Evolutionary conservation across 2,797 vertebrate species (phyloP).

Genomic region (Sciurus carolinensis): DNA sequence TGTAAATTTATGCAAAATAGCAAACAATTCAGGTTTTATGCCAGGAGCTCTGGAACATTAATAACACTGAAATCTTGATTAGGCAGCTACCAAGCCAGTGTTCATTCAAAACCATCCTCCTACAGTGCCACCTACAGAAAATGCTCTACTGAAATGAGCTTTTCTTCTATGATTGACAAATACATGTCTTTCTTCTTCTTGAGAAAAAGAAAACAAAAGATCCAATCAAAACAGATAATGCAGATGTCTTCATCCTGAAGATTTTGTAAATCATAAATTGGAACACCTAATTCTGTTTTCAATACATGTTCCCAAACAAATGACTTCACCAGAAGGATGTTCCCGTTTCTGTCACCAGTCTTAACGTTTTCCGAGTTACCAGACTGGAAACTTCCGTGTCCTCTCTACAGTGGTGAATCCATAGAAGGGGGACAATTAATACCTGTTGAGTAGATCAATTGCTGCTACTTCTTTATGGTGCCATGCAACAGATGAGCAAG

Average conservation of each 20-base stretch:
- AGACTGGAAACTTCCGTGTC: neutral
- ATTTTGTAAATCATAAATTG: conserved; percentile 12
- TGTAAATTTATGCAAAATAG: conserved; percentile 79
- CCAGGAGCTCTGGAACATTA: conserved; percentile 66
- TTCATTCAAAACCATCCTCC: conserved; percentile 45
- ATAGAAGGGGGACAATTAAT: neutral
- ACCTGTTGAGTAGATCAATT: neutral
- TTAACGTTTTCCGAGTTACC: neutral
- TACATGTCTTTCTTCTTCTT: neutral
- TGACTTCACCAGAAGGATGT: neutral
- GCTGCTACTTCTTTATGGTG: neutral
- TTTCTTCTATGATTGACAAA: conserved; percentile 40
- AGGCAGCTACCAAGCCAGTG: conserved; percentile 3
- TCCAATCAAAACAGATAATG: conserved; percentile 35
- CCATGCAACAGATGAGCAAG: neutral
- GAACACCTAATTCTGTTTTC: conserved; percentile 16
- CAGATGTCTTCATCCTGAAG: conserved; percentile 21
- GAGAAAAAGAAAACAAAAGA: conserved; percentile 49
- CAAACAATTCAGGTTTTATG: conserved; percentile 70
- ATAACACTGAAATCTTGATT: conserved; percentile 64
- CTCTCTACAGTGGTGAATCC: neutral
- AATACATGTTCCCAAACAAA: neutral
- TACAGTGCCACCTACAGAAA: conserved; percentile 39
- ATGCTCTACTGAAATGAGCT: neutral
- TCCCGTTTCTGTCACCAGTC: neutral